phyloP scores from a whole-genome alignment of 2,888 invertebrate genomes.

The Germaria angustata region DNA sequence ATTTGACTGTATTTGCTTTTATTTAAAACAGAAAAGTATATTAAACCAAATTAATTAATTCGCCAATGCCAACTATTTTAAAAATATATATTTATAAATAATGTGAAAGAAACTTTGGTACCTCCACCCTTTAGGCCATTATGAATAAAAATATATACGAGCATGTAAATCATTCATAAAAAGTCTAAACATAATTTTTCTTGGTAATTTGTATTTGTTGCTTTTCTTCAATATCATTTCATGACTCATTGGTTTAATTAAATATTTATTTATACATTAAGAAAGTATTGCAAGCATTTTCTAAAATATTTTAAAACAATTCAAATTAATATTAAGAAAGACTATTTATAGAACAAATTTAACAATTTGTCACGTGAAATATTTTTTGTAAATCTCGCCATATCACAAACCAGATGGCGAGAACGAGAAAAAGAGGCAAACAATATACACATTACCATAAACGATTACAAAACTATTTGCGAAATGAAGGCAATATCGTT shows the following conservation, averaged over 20 bases:
- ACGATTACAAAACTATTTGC: slow-evolving; percentile 38
- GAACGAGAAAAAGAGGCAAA: background rate
- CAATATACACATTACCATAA: slow-evolving; percentile 24
- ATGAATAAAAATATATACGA: background rate
- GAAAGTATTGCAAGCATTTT: background rate
- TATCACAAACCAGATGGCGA: background rate
- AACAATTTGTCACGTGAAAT: slow-evolving; percentile 41
- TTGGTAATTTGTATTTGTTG: background rate
- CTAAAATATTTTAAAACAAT: background rate
- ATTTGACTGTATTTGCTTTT: background rate
- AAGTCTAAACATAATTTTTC: slow-evolving; percentile 9
- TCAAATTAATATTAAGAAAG: slow-evolving; percentile 2
- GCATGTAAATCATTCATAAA: slow-evolving; percentile 21
- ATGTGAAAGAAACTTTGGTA: slow-evolving; percentile 16
- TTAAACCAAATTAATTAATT: slow-evolving; percentile 2
- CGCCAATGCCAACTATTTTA: slow-evolving; percentile 19
- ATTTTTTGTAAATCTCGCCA: background rate
- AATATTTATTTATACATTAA: background rate
- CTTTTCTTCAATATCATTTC: background rate
- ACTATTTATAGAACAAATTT: slow-evolving; percentile 26
- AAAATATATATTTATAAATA: slow-evolving; percentile 1
- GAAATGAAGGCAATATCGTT: background rate
- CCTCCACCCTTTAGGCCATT: background rate
- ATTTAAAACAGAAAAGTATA: background rate
- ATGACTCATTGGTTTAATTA: slow-evolving; percentile 41